Conservation (phyloP, 2,113 vertebrate species). For the Abramis brama region DNA sequence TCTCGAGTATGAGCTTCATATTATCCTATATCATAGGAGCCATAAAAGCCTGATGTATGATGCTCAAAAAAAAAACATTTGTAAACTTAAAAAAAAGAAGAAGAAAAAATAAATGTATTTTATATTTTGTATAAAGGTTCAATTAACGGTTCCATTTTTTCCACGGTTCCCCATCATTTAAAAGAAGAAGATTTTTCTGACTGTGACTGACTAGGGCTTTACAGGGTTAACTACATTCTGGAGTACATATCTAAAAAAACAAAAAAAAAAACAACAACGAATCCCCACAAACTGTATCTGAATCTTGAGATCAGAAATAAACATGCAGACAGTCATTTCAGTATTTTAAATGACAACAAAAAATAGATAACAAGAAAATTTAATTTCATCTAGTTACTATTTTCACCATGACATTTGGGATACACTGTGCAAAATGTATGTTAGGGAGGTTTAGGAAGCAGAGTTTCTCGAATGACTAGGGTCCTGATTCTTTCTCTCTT, state of each 20-base stretch:
- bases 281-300: not conserved
- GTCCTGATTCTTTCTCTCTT: not conserved
- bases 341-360: not conserved
- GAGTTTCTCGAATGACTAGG: not conserved
- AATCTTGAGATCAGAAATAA: not conserved
- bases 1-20: not conserved
- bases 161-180: too few species aligned
- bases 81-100: too few species aligned
- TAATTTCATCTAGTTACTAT: not conserved
- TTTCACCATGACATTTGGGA: not conserved
- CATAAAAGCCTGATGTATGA: not conserved
- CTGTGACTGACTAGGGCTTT: not conserved
- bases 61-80: not conserved
- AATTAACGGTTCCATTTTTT: not conserved
- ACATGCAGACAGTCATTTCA: not conserved
- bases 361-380: not conserved
- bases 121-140: not conserved
- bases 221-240: not conserved
- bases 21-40: not conserved
- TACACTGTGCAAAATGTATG: not conserved
- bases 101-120: not conserved
- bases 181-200: not conserved
- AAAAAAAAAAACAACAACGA: too few species aligned
- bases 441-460: not conserved
- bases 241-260: not conserved